Evolutionary conservation across 2,797 vertebrate species (phyloP).

Genomic region (Enteromius trimaculatus): DNA sequence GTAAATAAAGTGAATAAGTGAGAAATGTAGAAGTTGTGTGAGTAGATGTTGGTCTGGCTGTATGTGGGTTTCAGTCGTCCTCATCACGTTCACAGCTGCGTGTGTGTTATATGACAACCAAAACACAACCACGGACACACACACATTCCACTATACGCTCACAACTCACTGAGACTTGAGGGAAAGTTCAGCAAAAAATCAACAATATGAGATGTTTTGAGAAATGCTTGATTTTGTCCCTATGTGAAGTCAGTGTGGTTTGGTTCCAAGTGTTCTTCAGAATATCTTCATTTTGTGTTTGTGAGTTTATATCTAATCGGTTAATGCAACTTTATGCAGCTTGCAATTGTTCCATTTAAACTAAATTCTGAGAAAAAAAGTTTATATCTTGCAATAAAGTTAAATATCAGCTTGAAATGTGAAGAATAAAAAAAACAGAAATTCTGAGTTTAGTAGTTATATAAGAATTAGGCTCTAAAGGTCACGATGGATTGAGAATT

Average conservation of each 20-base stretch:
- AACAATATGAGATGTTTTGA: neutral
- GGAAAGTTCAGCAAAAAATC: neutral
- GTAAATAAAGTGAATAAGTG: no score
- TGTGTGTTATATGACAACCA: constrained; percentile 7
- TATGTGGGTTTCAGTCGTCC: neutral
- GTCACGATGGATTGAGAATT: neutral
- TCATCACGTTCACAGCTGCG: constrained; percentile 11
- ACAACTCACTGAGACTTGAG: neutral
- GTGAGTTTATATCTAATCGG: neutral
- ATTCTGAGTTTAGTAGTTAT: neutral
- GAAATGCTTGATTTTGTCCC: neutral
- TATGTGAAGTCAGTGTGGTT: neutral
- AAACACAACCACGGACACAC: constrained; percentile 27
- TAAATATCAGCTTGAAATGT: neutral
- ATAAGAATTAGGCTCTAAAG: neutral
- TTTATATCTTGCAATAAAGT: neutral
- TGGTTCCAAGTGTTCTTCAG: neutral
- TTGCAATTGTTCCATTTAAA: neutral
- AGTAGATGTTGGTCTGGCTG: no score
- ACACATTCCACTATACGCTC: neutral
- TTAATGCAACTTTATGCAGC: no score
- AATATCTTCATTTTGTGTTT: neutral
- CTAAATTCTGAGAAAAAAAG: neutral
- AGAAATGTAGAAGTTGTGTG: no score
- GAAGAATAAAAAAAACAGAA: neutral